Evolutionary conservation across 2,888 invertebrate species (phyloP).

Genomic region (Tachina lurida): DNA sequence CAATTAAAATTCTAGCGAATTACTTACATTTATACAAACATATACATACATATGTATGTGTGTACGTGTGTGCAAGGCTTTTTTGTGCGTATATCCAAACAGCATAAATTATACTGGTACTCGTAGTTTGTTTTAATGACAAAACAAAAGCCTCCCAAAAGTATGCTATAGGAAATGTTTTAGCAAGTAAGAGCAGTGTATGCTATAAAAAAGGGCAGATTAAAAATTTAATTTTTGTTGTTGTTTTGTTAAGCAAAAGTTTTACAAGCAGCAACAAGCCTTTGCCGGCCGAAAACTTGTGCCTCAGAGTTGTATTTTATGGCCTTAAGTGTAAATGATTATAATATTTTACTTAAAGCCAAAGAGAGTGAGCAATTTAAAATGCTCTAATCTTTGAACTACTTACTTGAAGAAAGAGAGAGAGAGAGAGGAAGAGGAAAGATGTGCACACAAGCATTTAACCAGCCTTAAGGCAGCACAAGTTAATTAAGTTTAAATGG

Average conservation of each 20-base stretch:
- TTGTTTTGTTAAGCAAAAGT: constrained; percentile 11
- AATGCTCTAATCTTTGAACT: background rate
- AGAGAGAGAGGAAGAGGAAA: background rate
- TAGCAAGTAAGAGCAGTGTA: background rate
- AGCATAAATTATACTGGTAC: constrained; percentile 24
- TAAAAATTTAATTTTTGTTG: background rate
- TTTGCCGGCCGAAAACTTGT: background rate
- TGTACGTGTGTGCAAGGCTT: background rate
- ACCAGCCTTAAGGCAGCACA: constrained; percentile 61
- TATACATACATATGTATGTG: background rate
- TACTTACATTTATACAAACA: background rate
- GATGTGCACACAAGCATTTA: background rate
- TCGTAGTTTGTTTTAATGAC: background rate
- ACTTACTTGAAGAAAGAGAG: background rate
- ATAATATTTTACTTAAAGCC: constrained; percentile 59
- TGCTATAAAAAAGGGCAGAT: background rate
- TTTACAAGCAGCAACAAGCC: background rate
- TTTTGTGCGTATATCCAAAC: background rate
- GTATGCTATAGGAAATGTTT: constrained; percentile 25
- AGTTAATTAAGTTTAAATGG: constrained; percentile 79
- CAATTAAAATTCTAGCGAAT: constrained; percentile 27
- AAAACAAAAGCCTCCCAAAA: constrained; percentile 23
- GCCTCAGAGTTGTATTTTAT: constrained; percentile 71
- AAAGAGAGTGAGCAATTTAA: background rate
- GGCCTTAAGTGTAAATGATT: constrained; percentile 79